phyloP scores from a whole-genome alignment of 2,113 vertebrate species.

The Nycticebus coucang region DNA sequence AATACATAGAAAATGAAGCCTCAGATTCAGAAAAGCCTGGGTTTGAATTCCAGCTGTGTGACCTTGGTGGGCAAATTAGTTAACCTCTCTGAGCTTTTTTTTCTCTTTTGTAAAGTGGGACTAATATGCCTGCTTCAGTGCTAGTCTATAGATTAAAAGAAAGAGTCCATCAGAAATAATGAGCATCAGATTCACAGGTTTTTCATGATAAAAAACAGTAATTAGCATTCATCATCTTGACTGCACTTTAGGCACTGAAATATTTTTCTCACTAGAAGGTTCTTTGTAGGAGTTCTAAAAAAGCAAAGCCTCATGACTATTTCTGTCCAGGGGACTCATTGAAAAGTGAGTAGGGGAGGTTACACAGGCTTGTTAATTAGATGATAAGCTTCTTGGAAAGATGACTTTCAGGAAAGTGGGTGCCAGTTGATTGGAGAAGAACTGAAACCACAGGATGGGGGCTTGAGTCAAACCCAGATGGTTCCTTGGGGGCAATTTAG shows the following conservation, averaged over 20 bases:
- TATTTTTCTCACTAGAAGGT: background rate
- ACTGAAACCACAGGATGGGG: background rate
- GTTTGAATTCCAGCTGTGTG: background rate
- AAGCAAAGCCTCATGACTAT: background rate
- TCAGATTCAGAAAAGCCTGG: background rate
- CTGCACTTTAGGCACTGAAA: background rate
- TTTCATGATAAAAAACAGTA: background rate
- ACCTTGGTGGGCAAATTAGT: background rate
- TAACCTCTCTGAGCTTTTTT: background rate
- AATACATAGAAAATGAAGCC: background rate
- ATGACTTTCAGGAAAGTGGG: constrained; percentile 48
- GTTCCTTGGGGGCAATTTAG: background rate
- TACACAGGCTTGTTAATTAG: background rate
- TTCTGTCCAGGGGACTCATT: background rate
- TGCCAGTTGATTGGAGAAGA: background rate
- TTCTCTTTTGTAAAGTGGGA: background rate
- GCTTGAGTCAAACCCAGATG: background rate
- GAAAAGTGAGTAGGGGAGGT: background rate
- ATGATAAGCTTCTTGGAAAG: constrained; percentile 36
- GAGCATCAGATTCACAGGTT: background rate
- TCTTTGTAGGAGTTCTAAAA: background rate
- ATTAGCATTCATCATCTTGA: background rate
- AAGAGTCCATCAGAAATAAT: background rate
- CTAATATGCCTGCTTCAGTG: background rate
- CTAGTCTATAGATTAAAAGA: background rate